Conservation (phyloP, 2,888 invertebrate genomes). For the Temnothorax rugatulus region DNA sequence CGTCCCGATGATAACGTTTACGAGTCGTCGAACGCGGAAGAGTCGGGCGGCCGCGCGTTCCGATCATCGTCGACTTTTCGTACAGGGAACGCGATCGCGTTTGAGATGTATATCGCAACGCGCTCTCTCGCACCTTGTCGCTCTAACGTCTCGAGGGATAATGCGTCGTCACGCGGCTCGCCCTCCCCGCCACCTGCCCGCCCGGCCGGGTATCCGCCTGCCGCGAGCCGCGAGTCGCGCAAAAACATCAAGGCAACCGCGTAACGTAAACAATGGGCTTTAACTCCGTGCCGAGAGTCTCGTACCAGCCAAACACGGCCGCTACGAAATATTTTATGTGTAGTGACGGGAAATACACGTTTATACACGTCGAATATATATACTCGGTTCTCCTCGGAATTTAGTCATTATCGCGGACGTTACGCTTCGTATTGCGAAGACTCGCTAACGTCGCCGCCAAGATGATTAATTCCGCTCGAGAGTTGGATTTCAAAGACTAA, state of each 20-base stretch:
- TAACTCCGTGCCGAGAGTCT: neutral
- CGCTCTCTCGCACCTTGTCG: neutral
- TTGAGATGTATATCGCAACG: neutral
- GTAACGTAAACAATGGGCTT: slow-evolving; percentile 9
- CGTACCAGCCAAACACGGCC: neutral
- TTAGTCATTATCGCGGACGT: neutral
- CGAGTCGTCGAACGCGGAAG: neutral
- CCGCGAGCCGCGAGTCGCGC: neutral
- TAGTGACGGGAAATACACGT: neutral
- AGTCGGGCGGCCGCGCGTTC: neutral
- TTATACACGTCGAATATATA: too few relatives aligned
- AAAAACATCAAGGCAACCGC: slow-evolving; percentile 12
- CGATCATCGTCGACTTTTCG: neutral
- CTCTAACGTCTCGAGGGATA: neutral
- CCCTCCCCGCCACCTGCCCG: too few relatives aligned
- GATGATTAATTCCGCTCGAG: neutral
- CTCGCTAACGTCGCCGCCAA: neutral
- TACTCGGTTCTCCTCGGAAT: neutral
- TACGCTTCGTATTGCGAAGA: neutral
- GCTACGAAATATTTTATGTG: neutral
- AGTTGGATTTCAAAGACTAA: neutral
- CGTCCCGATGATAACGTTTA: too few relatives aligned
- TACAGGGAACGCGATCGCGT: neutral
- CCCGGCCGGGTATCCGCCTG: neutral
- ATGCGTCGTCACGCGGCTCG: neutral